Base-by-base conservation (phyloP, 1,140 invertebrate genomes). In the Zaprionus lachaisei region DNA sequence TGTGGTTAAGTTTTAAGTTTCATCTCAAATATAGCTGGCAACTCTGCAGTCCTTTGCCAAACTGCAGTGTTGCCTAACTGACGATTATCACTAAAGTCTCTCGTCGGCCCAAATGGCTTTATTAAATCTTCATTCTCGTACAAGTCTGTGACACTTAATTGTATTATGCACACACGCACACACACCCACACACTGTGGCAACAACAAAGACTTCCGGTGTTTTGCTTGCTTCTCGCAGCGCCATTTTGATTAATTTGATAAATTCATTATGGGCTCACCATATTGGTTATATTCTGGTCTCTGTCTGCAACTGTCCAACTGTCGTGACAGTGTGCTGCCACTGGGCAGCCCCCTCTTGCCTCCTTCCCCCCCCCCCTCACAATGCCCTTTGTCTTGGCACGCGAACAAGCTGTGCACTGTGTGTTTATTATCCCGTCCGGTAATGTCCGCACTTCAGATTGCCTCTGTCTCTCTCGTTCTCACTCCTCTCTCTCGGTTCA, bases 161-260 rank as follows among this genome's bases (percentile, higher is more conserved):
- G 80, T 77, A 90, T 90, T 90, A 89, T 73, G 73, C 72, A 77
- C 71, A 79, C 84, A 80, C 34, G 44, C 41, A 60, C 41, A 74
- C 54, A 70, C 44, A 67, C 28, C 65, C 28, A 67, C 34, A 57
- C 60, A 54, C 31, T 61, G 57, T 5, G 28, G 31, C 58, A 38
- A 47, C 68, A 63, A 37, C 56, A 76, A 62, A 51, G 63, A 72
- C 63, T 83, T 87, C 83, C 85, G 81, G 66, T 87, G 68, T 70
- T 41, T 55, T 69, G 31, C 54, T 58, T 74, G 55, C 72, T 63
- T 51, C 70, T 56, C 66, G 63, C 73, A 84, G 81, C 81, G 74
- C 70, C 76, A 82, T 90, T 85, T 89, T 90, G 85, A 90, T 90
- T 90, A 90, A 90, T 90, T 90, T 90, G 85, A 85, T 90, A 90